Base-by-base conservation (phyloP, 2,888 invertebrate genomes). In the Yponomeuta malinellus region DNA sequence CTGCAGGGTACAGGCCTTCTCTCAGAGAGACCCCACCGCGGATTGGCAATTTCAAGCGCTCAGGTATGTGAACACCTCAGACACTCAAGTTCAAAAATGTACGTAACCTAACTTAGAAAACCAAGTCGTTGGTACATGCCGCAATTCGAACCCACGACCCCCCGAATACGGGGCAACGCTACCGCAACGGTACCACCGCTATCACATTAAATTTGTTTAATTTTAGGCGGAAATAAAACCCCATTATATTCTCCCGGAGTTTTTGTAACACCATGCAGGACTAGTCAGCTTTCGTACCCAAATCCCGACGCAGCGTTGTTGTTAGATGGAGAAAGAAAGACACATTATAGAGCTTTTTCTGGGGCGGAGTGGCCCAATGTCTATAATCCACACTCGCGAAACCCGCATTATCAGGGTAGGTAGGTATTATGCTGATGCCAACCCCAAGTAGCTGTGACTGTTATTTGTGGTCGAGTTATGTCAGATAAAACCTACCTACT, bases 391-490 rank as follows among this genome's bases (percentile, higher is more conserved):
- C 90, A 90, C 76, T 78, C 82, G 82, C 81, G 81, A 84, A 63
- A 31, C 63, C 70, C 63, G 63, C 86, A 90, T 91, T 90, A 90
- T 87, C 86, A 80, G 82, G 81, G 86, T 43, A 43, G 6, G 43
- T 43, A 43, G 43, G 43, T 78, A 90, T 90, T 90, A 90, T 90
- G 89, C 88, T 89, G 88, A 90, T 89, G 87, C 83, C 85, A 81
- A 81, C 52, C 77, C 81, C n/a, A 43, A 33, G 67, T 23, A 48
- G 67, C 43, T 68, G 67, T 23, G 10, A 37, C 31, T 65, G 33
- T 43, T 43, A 68, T 68, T 37, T 43, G 67, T 48, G 48, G 67
- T 48, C 67, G 10, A 37, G 37, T 68, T 12, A 33, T 31, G 67
- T n/a, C 10, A 2, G 67, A 37, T 68, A 37, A 31, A 59, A 59